Conservation (phyloP, 1,140 invertebrate species). For the Brevipalpus yothersi region DNA sequence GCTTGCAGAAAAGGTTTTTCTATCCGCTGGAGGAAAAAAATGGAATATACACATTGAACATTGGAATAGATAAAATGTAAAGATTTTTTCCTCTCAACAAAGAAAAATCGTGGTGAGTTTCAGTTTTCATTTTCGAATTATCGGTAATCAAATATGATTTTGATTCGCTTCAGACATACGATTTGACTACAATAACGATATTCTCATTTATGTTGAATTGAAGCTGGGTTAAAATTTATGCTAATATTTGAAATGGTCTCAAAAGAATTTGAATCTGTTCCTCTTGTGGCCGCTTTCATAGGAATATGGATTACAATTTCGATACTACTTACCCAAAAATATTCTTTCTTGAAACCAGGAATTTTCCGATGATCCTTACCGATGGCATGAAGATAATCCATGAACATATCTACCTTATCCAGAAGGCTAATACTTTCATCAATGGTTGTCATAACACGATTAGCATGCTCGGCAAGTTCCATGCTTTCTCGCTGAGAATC, state of each 20-base stretch:
- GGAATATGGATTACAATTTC: no score
- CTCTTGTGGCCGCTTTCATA: not conserved
- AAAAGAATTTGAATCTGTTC: not conserved
- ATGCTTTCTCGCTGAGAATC: constrained; percentile 51
- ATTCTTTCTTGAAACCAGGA: constrained; percentile 54
- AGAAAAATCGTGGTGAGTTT: no score
- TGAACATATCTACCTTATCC: constrained; percentile 56
- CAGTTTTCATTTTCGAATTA: no score
- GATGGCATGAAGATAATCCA: constrained; percentile 50
- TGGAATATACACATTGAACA: not conserved
- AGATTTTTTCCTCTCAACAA: no score
- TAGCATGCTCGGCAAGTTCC: constrained; percentile 60
- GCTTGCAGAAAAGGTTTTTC: constrained; percentile 63
- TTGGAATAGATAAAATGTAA: no score
- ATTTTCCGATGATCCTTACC: constrained; percentile 56
- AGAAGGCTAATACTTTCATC: constrained; percentile 51
- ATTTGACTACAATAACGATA: no score
- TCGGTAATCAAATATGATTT: no score
- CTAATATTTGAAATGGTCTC: not conserved
- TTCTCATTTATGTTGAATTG: no score
- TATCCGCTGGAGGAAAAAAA: constrained; percentile 40
- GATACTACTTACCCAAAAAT: constrained; percentile 47
- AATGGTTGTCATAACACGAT: constrained; percentile 61
- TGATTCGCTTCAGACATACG: no score
- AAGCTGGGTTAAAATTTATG: no score